Evolutionary conservation across 2,888 invertebrate species (phyloP).

Genomic region (Rhingia campestris): DNA sequence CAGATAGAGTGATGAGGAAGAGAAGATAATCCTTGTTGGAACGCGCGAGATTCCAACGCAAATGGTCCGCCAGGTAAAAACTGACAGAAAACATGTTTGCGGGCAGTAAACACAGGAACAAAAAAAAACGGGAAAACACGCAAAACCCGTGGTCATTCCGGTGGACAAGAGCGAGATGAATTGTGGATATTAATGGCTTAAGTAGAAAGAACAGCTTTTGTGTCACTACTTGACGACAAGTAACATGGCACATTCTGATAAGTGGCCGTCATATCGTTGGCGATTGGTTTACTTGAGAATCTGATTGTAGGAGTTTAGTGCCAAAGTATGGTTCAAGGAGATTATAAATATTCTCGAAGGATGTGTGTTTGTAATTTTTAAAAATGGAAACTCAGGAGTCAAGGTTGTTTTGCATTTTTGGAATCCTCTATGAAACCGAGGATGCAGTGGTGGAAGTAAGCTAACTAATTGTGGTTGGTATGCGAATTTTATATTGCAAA

Average conservation of each 20-base stretch:
- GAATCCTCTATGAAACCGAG: no score
- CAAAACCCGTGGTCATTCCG: constrained; percentile 60
- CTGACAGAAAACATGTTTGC: constrained; percentile 57
- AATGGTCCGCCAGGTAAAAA: constrained; percentile 57
- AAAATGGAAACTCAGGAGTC: no score
- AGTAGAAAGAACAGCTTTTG: constrained; percentile 74
- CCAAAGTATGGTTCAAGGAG: not conserved
- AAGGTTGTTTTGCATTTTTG: no score
- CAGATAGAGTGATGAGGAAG: constrained; percentile 74
- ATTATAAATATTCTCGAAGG: constrained; percentile 7
- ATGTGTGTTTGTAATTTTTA: not conserved
- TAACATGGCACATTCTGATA: constrained; percentile 82
- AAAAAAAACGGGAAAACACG: constrained; percentile 7
- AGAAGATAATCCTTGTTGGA: constrained; percentile 73
- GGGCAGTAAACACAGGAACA: constrained; percentile 8
- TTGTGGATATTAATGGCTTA: constrained; percentile 71
- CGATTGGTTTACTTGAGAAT: constrained; percentile 57
- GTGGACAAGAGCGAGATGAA: constrained; percentile 62
- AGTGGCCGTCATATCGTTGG: constrained; percentile 75
- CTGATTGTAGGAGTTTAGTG: constrained; percentile 54
- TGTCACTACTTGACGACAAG: constrained; percentile 81
- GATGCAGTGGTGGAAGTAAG: no score
- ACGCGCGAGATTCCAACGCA: constrained; percentile 72
- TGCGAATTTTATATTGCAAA: no score
- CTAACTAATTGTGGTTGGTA: no score